phyloP scores from a whole-genome alignment of 2,113 vertebrate genomes.

The Phylloscopus trochiloides region DNA sequence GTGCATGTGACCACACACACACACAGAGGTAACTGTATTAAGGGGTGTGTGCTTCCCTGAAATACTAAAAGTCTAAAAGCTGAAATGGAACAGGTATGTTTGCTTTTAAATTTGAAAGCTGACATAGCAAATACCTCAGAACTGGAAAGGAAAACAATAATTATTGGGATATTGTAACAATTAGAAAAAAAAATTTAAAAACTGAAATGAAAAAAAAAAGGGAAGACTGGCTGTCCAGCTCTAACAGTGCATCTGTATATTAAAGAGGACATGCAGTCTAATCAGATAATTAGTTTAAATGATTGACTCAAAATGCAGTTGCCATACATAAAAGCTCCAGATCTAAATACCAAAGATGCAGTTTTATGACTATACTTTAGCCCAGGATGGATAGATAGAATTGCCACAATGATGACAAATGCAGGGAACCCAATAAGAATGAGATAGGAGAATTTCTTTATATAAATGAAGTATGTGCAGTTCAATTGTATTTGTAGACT shows the following conservation, averaged over 20 bases:
- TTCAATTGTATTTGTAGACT: background rate
- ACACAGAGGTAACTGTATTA: background rate
- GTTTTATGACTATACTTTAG: background rate
- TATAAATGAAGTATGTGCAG: background rate
- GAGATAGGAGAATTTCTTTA: background rate
- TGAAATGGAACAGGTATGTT: background rate
- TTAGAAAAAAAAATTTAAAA: background rate
- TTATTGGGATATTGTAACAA: background rate
- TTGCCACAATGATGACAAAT: background rate
- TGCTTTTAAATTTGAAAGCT: background rate
- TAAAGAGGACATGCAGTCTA: background rate
- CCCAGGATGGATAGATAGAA: background rate
- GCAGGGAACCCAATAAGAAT: background rate
- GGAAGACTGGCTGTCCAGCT: background rate
- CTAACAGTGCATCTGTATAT: background rate
- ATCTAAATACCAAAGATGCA: background rate
- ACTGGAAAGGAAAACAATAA: background rate
- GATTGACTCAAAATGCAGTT: background rate
- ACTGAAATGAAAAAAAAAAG: background rate
- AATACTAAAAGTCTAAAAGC: background rate
- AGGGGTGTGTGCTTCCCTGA: background rate
- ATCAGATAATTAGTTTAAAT: background rate
- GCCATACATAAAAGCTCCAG: background rate
- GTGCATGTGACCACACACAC: background rate
- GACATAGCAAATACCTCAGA: background rate